These are phyloP conservation scores for Scomber scombrus DNA, from an alignment of 2,113 vertebrate species.

Conservation along the genomic window DNA sequence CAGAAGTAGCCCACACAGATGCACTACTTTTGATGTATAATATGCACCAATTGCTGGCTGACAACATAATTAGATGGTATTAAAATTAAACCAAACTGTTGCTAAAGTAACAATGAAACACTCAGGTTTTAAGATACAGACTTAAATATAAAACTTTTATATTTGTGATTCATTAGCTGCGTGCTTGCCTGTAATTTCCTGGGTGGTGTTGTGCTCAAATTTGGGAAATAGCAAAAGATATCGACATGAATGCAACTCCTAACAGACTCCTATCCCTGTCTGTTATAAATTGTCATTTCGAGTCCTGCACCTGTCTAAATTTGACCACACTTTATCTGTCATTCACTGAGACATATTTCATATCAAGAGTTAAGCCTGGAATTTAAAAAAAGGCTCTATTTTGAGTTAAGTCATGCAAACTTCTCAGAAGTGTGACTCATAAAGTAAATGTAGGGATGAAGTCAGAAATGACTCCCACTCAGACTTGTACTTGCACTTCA, in stretches of 20 bases:
- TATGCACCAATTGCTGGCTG: not conserved
- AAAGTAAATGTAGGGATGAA: too few species aligned
- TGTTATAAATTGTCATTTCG: conserved; percentile 11
- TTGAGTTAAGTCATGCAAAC: not conserved
- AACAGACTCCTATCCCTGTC: not conserved
- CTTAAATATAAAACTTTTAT: not conserved
- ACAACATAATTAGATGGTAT: not conserved
- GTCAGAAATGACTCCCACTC: too few species aligned
- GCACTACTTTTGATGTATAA: not conserved
- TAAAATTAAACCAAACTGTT: conserved; percentile 11
- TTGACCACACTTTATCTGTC: not conserved
- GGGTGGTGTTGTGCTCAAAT: not conserved
- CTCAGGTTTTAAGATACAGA: not conserved
- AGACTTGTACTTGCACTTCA: too few species aligned
- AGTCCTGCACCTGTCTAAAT: conserved; percentile 1
- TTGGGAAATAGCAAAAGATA: not conserved
- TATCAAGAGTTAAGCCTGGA: not conserved
- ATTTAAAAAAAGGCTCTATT: conserved; percentile 1
- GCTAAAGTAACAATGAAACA: not conserved
- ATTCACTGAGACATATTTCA: not conserved
- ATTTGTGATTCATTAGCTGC: not conserved
- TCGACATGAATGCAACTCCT: not conserved
- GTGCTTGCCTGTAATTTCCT: not conserved
- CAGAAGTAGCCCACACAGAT: not conserved
- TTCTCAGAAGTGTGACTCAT: too few species aligned